Base-by-base conservation (phyloP, 2,888 invertebrate genomes). In the Argyresthia goedartella region DNA sequence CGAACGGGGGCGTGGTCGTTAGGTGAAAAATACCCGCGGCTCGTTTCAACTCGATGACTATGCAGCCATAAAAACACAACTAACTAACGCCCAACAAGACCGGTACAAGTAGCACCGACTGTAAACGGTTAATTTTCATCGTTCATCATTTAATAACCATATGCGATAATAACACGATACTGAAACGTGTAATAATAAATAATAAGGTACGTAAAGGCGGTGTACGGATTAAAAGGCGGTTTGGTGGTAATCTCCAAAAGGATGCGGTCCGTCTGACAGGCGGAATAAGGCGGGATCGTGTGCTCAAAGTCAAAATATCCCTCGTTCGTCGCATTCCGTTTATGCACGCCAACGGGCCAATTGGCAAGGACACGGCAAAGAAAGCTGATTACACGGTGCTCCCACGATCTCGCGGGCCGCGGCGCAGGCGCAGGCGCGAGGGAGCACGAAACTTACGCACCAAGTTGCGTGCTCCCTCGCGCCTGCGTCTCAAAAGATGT, bases 401-500 rank as follows among this genome's bases (percentile, higher is more conserved):
- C 85, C 82, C 85, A 85, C 85, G 85, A 80, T 82, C 84, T 74
- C 78, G 61, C 77, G 79, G 70, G 61, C 77, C 79, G 70, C 79
- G 80, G 69, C 75, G 69, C 80, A 71, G 74, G 73, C 44, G 16
- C 11, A 8, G 42, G 33, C 35, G 35, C 16, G n/a, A n/a, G n/a
- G n/a, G 25, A 48, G 45, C 50, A 9, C n/a, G 81, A 76, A 81
- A 79, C 78, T 66, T 70, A 71, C 73, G 81, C 76, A 81, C 80
- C 78, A 84, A 84, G n/a, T n/a, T n/a, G n/a, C n/a, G n/a, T n/a
- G 80, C 84, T 81, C n/a, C n/a, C n/a, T 85, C 77, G 78, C 82
- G 77, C 78, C 74, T 78, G 81, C 82, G 75, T 81, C 85, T 86
- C 85, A 85, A 85, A 86, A 85, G 81, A 84, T 81, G 82, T 86